Evolutionary conservation across 1,140 invertebrate species (phyloP).

Genomic region (Drosophila punjabiensis): DNA sequence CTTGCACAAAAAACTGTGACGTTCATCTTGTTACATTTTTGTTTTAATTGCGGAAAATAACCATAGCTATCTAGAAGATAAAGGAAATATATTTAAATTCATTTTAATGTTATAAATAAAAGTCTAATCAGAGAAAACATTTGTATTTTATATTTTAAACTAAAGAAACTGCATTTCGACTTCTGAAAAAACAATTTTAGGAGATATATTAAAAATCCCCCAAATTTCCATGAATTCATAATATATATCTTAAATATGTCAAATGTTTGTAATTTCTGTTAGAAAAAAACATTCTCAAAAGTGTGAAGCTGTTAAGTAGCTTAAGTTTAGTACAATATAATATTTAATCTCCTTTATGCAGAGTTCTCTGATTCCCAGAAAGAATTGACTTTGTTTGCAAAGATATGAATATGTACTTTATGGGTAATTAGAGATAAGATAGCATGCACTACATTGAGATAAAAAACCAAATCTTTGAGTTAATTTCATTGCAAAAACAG

Average conservation of each 20-base stretch:
- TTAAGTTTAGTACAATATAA: not conserved
- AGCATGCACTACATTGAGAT: not conserved
- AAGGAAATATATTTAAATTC: not conserved
- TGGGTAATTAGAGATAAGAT: slow-evolving; percentile 5
- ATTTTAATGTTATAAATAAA: not conserved
- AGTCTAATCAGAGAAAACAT: not conserved
- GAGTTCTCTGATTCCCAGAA: not conserved
- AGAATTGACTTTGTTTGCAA: slow-evolving; percentile 1
- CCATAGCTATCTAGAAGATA: not conserved
- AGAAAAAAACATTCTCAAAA: not conserved
- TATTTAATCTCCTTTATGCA: not conserved
- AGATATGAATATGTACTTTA: slow-evolving; percentile 3
- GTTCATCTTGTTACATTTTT: not conserved
- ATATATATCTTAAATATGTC: not conserved
- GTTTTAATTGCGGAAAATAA: not conserved
- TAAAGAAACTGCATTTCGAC: not conserved
- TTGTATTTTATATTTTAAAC: not conserved
- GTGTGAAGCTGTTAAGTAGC: slow-evolving; percentile 1
- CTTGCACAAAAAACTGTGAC: slow-evolving; percentile 14
- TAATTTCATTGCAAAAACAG: not conserved
- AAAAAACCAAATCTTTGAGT: not conserved
- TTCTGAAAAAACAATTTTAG: not conserved
- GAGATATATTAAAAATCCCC: not conserved
- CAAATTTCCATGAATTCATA: not conserved
- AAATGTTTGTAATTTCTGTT: not conserved